These are phyloP conservation scores for Omphaloscelis lunosa DNA, from an alignment of 2,888 invertebrate species.

Conservation along the genomic window DNA sequence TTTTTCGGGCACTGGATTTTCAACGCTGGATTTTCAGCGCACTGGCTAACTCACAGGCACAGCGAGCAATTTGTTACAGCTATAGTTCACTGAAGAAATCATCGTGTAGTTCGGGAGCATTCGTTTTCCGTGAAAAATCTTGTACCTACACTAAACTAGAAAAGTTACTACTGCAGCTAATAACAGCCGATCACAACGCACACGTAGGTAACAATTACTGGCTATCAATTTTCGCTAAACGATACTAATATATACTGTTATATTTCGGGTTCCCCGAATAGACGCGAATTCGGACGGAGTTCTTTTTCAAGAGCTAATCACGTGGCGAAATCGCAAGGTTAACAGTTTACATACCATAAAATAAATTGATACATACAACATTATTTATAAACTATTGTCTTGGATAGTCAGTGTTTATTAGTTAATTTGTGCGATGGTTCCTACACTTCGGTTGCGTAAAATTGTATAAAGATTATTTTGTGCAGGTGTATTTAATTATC, in stretches of 20 bases:
- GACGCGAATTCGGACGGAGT: neutral
- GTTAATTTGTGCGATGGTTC: neutral
- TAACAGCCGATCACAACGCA: neutral
- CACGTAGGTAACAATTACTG: neutral
- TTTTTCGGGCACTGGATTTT: too few relatives aligned
- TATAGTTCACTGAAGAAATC: neutral
- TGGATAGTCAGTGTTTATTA: neutral
- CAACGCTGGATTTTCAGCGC: too few relatives aligned
- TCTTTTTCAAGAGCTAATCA: neutral
- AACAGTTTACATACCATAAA: neutral
- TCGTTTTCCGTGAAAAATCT: neutral
- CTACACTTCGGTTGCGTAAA: neutral
- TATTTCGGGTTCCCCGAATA: neutral
- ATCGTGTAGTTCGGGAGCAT: neutral
- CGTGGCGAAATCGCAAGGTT: neutral
- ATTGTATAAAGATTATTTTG: neutral
- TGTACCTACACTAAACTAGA: neutral
- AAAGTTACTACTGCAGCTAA: neutral
- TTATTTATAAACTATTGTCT: neutral
- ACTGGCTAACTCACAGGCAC: too few relatives aligned
- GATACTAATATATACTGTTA: neutral
- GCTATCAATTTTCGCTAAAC: neutral
- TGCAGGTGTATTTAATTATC: slow-evolving; percentile 28
- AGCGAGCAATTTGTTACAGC: neutral
- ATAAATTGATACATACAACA: neutral